These are phyloP conservation scores for Tetramorium simillimum DNA, from an alignment of 1,140 invertebrate species.

Conservation along the genomic window DNA sequence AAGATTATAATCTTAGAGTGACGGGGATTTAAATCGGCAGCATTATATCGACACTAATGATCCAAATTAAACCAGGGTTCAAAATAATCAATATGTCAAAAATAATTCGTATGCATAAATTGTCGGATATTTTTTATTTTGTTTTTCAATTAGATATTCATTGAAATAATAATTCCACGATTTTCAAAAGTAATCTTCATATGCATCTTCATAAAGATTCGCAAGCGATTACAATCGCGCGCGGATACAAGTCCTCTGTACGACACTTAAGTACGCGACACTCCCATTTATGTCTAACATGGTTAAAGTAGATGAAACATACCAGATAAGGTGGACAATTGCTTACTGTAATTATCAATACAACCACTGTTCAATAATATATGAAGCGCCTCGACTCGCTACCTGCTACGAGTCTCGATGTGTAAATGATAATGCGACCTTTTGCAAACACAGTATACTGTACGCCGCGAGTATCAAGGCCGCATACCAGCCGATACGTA, in stretches of 20 bases:
- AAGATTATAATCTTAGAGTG: no score
- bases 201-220: neutral
- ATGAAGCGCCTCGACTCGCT: neutral
- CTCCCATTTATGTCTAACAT: neutral
- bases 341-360: conserved; percentile 1
- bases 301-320: neutral
- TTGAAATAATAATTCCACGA: neutral
- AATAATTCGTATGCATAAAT: neutral
- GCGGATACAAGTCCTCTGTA: neutral
- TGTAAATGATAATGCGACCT: neutral
- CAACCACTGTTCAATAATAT: neutral
- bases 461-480: neutral
- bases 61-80: no score
- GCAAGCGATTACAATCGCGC: neutral
- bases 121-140: no score
- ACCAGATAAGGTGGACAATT: neutral
- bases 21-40: no score
- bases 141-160: neutral
- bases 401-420: neutral
- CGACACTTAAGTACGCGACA: neutral
- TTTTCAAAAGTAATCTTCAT: neutral
- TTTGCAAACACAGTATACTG: neutral
- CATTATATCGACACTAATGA: no score
- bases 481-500: neutral
- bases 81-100: no score